Percentiles rank a stretch among this genome's conserved stretches.
phyloP scores from a whole-genome alignment of 2,888 invertebrate species.

The Omphaloscelis lunosa region DNA sequence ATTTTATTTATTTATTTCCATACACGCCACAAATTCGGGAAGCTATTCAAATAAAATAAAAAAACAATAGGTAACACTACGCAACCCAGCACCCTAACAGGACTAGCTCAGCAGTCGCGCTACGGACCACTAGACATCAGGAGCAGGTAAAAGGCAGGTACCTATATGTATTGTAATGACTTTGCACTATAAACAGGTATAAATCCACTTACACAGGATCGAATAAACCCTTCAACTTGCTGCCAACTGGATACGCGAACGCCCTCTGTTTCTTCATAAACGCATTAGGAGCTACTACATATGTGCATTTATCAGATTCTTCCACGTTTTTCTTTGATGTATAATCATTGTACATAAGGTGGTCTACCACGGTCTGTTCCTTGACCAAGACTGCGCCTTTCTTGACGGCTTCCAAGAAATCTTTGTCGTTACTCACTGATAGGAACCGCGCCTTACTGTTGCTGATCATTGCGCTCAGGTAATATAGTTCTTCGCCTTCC shows the following conservation, averaged over 20 bases:
- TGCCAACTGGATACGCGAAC: conserved; percentile 93
- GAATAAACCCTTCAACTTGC: conserved; percentile 91
- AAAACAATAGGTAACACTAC: too few species aligned
- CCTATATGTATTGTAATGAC: too few species aligned
- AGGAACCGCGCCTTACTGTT: conserved; percentile 84
- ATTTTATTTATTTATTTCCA: too few species aligned
- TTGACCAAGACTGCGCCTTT: conserved; percentile 89
- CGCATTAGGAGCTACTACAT: conserved; percentile 93
- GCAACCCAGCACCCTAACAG: too few species aligned
- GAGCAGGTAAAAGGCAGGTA: too few species aligned
- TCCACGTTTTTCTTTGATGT: conserved; percentile 88
- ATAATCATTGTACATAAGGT: conserved; percentile 93
- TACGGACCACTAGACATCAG: too few species aligned
- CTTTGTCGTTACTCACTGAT: conserved; percentile 72
- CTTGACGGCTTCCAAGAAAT: conserved; percentile 79
- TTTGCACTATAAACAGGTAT: too few species aligned
- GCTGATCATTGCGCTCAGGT: conserved; percentile 83
- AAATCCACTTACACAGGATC: conserved; percentile 92
- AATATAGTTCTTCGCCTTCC: conserved; percentile 84
- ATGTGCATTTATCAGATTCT: conserved; percentile 93
- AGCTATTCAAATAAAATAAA: too few species aligned
- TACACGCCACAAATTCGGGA: too few species aligned
- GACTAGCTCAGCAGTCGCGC: too few species aligned
- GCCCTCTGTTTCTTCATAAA: conserved; percentile 93
- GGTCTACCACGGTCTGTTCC: conserved; percentile 93